Conservation (phyloP, 2,888 invertebrate genomes). For the Ganaspis brasiliensis region DNA sequence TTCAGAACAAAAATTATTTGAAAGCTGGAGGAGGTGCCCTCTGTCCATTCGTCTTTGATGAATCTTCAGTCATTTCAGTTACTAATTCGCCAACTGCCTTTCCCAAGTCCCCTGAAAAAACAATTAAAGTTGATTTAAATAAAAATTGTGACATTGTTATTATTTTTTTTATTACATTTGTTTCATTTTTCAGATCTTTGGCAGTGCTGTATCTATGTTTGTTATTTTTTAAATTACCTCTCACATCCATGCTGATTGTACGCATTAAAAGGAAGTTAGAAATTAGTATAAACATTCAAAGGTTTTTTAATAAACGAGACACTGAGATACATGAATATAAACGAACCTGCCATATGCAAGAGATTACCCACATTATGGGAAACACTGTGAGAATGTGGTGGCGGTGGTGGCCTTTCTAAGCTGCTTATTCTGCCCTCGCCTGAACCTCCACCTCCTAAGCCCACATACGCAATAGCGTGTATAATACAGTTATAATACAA, state of each 20-base stretch:
- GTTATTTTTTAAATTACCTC: slow-evolving; percentile 68
- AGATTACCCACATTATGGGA: slow-evolving; percentile 85
- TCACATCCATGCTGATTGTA: slow-evolving; percentile 80
- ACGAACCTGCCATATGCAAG: slow-evolving; percentile 91
- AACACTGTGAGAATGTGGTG: slow-evolving; percentile 85
- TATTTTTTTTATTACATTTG: too few relatives aligned
- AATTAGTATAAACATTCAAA: slow-evolving; percentile 3
- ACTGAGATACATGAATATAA: slow-evolving; percentile 58
- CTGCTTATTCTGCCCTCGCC: slow-evolving; percentile 82
- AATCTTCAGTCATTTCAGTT: slow-evolving; percentile 92
- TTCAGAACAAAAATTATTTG: slow-evolving; percentile 65
- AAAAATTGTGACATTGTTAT: neutral
- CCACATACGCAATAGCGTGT: slow-evolving; percentile 61
- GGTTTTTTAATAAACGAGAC: slow-evolving; percentile 47
- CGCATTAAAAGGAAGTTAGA: slow-evolving; percentile 21
- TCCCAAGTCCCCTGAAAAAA: slow-evolving; percentile 89
- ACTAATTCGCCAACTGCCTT: slow-evolving; percentile 94
- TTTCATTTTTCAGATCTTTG: too few relatives aligned
- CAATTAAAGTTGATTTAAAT: slow-evolving; percentile 31
- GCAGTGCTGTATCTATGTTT: too few relatives aligned
- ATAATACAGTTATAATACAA: slow-evolving; percentile 48
- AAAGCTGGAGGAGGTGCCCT: slow-evolving; percentile 77
- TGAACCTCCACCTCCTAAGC: slow-evolving; percentile 80
- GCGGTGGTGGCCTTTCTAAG: slow-evolving; percentile 88
- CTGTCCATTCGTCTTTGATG: slow-evolving; percentile 73